Percentiles rank a stretch among this genome's conserved stretches.
Conservation (phyloP, 2,113 vertebrate species). For the Xiphorhynchus elegans region DNA sequence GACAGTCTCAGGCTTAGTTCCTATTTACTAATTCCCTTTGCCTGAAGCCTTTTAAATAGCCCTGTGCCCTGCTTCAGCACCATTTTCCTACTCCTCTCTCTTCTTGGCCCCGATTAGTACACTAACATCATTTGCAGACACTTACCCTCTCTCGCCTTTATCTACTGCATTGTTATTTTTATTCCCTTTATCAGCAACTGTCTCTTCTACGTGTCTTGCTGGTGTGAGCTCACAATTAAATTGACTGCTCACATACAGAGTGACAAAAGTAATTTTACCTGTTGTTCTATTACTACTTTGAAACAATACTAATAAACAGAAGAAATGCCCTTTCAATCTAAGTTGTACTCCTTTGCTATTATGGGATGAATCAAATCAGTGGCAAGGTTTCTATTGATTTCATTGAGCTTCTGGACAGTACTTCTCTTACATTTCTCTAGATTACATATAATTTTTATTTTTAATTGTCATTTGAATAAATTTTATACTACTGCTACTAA, state of each 20-base stretch:
- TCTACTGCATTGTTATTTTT: not conserved
- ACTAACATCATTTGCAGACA: not conserved
- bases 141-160: not conserved
- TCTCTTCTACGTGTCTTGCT: not conserved
- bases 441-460: not conserved
- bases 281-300: not conserved
- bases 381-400: not conserved
- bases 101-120: not conserved
- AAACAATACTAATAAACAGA: not conserved
- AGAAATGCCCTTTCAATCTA: not conserved
- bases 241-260: not conserved
- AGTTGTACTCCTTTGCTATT: not conserved
- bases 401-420: not conserved
- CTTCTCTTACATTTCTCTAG: not conserved
- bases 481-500: not conserved
- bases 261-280: not conserved
- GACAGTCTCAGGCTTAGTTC: not conserved
- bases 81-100: not conserved
- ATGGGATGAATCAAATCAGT: not conserved
- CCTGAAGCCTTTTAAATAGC: not conserved
- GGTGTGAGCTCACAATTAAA: not conserved
- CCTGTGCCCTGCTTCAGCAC: not conserved
- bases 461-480: not conserved
- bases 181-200: not conserved
- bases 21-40: not conserved